These are phyloP conservation scores for Cossypha heuglini DNA, from an alignment of 2,797 vertebrate genomes.

Conservation along the genomic window DNA sequence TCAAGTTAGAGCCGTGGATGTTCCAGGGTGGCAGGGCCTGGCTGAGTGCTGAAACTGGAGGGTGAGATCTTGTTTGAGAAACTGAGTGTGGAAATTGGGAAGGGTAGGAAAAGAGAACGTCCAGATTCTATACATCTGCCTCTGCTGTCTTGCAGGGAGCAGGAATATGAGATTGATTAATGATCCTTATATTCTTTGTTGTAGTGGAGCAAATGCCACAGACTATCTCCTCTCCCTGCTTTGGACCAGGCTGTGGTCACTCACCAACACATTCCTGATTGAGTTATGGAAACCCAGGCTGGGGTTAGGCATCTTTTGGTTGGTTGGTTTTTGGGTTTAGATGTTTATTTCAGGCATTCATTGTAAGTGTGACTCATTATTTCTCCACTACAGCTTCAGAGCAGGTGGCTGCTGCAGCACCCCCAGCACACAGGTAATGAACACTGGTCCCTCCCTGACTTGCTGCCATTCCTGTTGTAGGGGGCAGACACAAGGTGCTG, in stretches of 20 bases:
- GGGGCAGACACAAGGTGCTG: background rate
- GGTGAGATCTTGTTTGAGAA: background rate
- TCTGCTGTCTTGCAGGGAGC: background rate
- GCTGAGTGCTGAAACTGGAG: background rate
- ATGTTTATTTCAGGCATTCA: background rate
- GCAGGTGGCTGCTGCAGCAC: background rate
- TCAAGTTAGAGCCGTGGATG: accelerated
- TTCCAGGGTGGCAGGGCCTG: background rate
- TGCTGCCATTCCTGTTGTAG: background rate
- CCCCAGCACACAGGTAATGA: background rate
- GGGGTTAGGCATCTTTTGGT: background rate
- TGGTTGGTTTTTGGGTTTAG: background rate
- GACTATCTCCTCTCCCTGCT: background rate
- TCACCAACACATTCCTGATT: background rate
- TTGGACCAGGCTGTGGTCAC: background rate
- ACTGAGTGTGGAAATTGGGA: background rate
- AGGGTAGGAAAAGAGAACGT: background rate
- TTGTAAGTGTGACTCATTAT: background rate
- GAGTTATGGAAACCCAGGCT: background rate
- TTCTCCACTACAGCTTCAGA: background rate
- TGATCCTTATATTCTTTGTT: background rate
- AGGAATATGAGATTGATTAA: background rate
- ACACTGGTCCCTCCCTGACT: background rate
- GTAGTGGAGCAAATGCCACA: background rate
- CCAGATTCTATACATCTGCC: background rate